Evolutionary conservation across 2,888 invertebrate species (phyloP).

Genomic region (Apotomis turbidana): DNA sequence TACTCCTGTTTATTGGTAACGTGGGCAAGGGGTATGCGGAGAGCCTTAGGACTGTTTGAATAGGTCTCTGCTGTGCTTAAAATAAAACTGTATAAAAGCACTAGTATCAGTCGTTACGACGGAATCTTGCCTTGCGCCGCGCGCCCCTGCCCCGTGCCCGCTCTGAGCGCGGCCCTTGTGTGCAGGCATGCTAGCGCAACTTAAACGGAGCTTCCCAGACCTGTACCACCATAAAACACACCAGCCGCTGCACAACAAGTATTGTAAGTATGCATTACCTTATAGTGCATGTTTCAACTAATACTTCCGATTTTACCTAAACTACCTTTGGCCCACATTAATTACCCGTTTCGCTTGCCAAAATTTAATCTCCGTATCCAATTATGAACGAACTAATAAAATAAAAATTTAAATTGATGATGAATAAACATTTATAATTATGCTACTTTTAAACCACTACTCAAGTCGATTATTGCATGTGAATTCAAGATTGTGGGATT

Average conservation of each 20-base stretch:
- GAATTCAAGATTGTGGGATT: neutral
- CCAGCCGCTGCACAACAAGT: constrained; percentile 90
- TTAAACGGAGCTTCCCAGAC: constrained; percentile 95
- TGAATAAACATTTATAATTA: neutral
- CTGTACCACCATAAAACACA: constrained; percentile 91
- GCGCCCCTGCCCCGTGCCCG: constrained; percentile 64
- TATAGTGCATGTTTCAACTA: constrained; percentile 63
- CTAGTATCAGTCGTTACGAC: constrained; percentile 27
- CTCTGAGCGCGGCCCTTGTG: constrained; percentile 84
- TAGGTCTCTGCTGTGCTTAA: neutral
- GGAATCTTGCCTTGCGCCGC: constrained; percentile 41
- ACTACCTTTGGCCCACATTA: constrained; percentile 1
- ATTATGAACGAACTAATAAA: neutral
- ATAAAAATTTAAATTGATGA: neutral
- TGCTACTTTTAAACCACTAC: neutral
- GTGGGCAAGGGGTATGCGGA: constrained; percentile 56
- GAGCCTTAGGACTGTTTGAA: constrained; percentile 4
- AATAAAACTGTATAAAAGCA: neutral
- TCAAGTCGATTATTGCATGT: neutral
- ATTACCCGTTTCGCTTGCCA: neutral
- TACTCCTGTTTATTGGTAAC: constrained; percentile 66
- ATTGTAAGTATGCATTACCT: constrained; percentile 81
- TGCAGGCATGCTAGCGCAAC: constrained; percentile 94
- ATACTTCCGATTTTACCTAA: constrained; percentile 11
- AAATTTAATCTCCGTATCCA: neutral